Conservation (phyloP, 2,797 vertebrate genomes). For the Falco rusticolus region DNA sequence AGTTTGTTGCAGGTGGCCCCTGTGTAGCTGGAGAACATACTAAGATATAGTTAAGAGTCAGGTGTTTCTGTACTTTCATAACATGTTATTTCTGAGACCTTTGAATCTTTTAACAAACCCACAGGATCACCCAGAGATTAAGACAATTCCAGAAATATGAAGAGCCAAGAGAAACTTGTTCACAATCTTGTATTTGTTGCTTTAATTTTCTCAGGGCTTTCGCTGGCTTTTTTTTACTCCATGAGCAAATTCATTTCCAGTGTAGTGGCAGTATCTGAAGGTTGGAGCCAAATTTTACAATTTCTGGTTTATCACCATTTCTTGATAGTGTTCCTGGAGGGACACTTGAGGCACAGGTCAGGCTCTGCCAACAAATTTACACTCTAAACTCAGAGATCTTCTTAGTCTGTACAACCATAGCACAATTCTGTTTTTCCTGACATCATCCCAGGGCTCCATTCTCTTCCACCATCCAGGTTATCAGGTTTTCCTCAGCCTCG, state of each 20-base stretch:
- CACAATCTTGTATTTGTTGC: slow-evolving; percentile 5
- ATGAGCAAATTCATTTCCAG: background rate
- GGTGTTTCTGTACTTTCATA: background rate
- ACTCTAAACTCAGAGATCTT: background rate
- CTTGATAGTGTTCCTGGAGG: background rate
- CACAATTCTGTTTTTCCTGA: background rate
- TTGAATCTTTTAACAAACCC: background rate
- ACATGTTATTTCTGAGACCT: background rate
- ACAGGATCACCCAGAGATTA: slow-evolving; percentile 15
- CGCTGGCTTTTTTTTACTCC: background rate
- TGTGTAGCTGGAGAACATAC: background rate
- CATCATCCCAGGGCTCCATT: background rate
- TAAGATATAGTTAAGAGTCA: background rate
- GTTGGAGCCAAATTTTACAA: background rate
- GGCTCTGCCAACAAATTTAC: background rate
- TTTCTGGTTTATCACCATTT: background rate
- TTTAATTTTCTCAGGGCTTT: slow-evolving; percentile 44
- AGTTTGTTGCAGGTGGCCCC: background rate
- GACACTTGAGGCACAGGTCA: background rate
- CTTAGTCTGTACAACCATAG: background rate
- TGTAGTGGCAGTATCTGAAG: background rate
- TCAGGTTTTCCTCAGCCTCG: background rate
- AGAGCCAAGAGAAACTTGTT: slow-evolving; percentile 54
- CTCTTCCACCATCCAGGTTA: background rate
- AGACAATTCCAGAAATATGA: background rate